A percentile compares a stretch with the other conserved stretches of the same genome.
phyloP scores from a whole-genome alignment of 2,888 invertebrate species.

The Drosophila ustulata region DNA sequence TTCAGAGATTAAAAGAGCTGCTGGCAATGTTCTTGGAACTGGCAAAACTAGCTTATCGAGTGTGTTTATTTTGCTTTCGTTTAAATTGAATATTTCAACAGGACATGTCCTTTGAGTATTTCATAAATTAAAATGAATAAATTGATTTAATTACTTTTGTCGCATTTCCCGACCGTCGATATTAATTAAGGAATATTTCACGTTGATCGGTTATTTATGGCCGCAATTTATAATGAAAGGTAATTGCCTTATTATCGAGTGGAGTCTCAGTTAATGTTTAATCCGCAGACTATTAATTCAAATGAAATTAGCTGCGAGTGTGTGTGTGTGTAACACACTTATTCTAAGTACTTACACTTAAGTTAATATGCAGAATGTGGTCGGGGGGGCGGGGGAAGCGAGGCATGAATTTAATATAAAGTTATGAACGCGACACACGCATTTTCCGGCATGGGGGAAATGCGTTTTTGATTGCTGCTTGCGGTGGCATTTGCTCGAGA shows the following conservation, averaged over 20 bases:
- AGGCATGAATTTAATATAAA: constrained; percentile 54
- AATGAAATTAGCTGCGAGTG: constrained; percentile 20
- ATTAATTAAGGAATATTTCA: neutral
- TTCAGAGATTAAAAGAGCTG: neutral
- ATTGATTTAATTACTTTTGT: neutral
- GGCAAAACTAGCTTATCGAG: neutral
- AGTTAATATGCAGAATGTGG: constrained; percentile 12
- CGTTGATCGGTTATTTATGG: neutral
- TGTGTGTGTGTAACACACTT: constrained; percentile 6
- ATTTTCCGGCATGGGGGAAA: constrained; percentile 45
- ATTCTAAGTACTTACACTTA: constrained; percentile 38
- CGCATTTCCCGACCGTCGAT: neutral
- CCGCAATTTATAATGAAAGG: neutral
- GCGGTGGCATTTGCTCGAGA: constrained; percentile 51
- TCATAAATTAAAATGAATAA: neutral
- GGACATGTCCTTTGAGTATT: neutral
- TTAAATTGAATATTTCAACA: neutral
- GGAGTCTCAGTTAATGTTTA: constrained; percentile 7
- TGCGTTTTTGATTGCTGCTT: constrained; percentile 68
- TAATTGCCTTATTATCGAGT: neutral
- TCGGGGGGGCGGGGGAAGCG: neutral
- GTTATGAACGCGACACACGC: constrained; percentile 57
- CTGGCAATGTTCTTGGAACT: neutral
- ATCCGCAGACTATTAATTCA: constrained; percentile 27
- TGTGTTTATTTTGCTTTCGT: neutral